These are phyloP conservation scores for Campoplex nolae DNA, from an alignment of 2,888 invertebrate genomes.

Conservation along the genomic window DNA sequence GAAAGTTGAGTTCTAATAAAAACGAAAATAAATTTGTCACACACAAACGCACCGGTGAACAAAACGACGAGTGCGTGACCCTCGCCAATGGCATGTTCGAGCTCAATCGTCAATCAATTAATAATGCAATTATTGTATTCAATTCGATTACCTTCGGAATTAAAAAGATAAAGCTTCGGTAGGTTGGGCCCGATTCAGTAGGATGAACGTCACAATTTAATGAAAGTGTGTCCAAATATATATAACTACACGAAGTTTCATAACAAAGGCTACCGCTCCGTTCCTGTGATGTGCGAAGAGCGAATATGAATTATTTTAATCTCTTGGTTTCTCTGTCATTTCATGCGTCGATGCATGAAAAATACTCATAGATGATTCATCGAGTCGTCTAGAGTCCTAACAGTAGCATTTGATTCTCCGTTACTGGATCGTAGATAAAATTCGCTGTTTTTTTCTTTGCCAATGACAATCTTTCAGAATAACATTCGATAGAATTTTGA, in stretches of 20 bases:
- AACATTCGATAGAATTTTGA: neutral
- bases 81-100: conserved; percentile 73
- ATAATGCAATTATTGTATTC: conserved; percentile 83
- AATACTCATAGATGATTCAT: neutral
- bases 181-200: conserved; percentile 35
- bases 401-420: neutral
- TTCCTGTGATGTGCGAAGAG: conserved; percentile 32
- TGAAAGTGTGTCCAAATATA: conserved; percentile 70
- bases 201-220: conserved; percentile 46
- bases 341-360: neutral
- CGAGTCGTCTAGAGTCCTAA: neutral
- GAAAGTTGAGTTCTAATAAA: neutral
- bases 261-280: neutral
- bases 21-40: conserved; percentile 7
- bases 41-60: no score
- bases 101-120: conserved; percentile 80
- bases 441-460: neutral
- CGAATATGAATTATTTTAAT: neutral
- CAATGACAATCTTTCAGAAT: neutral
- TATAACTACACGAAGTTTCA: conserved; percentile 69
- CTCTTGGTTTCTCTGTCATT: neutral
- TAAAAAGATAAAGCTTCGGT: conserved; percentile 72
- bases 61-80: conserved; percentile 67
- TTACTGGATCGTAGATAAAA: neutral
- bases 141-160: conserved; percentile 81